phyloP scores from a whole-genome alignment of 2,113 vertebrate genomes.

The Chascanopsetta lugubris region DNA sequence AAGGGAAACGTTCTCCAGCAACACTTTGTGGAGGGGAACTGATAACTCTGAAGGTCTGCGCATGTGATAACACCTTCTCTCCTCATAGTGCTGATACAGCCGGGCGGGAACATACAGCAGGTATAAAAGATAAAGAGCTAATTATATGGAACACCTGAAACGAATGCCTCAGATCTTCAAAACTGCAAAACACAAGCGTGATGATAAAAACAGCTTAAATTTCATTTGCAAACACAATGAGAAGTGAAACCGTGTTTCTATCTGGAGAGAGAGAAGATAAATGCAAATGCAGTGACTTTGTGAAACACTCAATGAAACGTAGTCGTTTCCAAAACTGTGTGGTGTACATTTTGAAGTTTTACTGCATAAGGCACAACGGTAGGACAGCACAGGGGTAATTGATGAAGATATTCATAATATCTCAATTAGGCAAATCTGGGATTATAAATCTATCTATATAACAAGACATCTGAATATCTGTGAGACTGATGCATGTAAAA shows the following conservation, averaged over 20 bases:
- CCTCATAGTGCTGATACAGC: constrained; percentile 27
- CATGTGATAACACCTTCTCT: constrained; percentile 56
- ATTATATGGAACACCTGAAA: constrained; percentile 57
- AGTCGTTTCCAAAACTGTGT: background rate
- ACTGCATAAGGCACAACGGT: no score
- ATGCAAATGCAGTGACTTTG: background rate
- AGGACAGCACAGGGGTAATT: no score
- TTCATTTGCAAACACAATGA: constrained; percentile 12
- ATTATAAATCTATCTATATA: no score
- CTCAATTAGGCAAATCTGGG: no score
- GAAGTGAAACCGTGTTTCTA: constrained; percentile 7
- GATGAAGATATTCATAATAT: no score
- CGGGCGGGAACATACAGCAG: constrained; percentile 33
- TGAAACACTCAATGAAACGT: no score
- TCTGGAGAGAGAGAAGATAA: constrained; percentile 9
- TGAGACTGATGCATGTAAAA: no score
- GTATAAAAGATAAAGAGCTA: constrained; percentile 42
- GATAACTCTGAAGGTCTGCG: constrained; percentile 59
- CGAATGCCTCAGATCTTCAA: constrained; percentile 42
- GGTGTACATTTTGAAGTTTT: no score
- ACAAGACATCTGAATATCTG: no score
- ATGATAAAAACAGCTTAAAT: constrained; percentile 46
- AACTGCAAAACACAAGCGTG: constrained; percentile 40
- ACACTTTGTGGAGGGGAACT: constrained; percentile 64
- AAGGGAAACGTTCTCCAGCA: constrained; percentile 59